phyloP scores from a whole-genome alignment of 2,797 vertebrate species.

The Poeciliopsis paucimaculata region DNA sequence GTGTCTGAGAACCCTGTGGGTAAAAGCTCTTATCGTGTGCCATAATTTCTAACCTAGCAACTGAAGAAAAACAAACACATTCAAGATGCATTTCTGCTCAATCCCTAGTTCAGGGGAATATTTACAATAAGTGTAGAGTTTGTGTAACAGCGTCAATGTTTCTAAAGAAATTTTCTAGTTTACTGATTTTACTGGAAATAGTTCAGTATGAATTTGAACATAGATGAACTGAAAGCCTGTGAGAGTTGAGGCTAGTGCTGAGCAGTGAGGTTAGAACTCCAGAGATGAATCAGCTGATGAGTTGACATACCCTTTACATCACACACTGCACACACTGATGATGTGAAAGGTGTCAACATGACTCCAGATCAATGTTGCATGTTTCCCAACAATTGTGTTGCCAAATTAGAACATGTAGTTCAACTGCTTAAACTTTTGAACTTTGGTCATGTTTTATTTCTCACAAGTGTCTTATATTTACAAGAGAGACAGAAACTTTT shows the following conservation, averaged over 20 bases:
- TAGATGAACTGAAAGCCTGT: conserved; percentile 11
- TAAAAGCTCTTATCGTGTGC: neutral
- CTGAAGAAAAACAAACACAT: neutral
- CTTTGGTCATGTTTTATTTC: neutral
- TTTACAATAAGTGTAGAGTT: neutral
- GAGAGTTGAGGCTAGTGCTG: conserved; percentile 8
- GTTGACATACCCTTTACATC: conserved; percentile 23
- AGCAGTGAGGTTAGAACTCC: conserved; percentile 16
- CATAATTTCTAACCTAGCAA: neutral
- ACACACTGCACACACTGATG: conserved; percentile 1
- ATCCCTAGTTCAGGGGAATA: neutral
- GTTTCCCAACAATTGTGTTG: conserved; percentile 2
- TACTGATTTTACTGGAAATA: neutral
- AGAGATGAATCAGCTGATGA: conserved; percentile 30
- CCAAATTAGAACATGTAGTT: neutral
- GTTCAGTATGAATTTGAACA: neutral
- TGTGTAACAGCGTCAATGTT: neutral
- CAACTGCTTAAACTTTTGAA: neutral
- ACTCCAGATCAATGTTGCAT: conserved; percentile 22
- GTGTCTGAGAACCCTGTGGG: neutral
- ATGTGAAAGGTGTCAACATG: conserved; percentile 41
- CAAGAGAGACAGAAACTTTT: neutral
- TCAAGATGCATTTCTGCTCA: neutral
- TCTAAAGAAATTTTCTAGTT: neutral
- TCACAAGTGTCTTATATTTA: neutral